phyloP scores from a whole-genome alignment of 2,797 vertebrate species.

The Mus minutoides region DNA sequence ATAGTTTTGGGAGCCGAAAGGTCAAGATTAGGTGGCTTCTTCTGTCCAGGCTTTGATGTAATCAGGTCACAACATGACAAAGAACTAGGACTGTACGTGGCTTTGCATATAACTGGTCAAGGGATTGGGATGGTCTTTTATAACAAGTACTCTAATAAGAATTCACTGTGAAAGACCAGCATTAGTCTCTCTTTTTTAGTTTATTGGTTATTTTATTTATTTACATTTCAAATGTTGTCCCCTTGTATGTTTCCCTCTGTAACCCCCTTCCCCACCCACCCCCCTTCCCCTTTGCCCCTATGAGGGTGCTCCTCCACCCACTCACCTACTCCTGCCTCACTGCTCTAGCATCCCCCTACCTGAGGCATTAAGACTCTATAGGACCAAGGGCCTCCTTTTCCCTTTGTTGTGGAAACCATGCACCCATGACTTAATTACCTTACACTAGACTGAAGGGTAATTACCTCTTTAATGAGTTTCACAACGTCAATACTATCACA shows the following conservation, averaged over 20 bases:
- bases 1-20: background rate
- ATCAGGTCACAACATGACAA: background rate
- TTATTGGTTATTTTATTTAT: background rate
- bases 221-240: background rate
- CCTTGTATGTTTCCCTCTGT: background rate
- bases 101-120: background rate
- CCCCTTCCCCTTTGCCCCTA: background rate
- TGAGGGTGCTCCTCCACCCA: background rate
- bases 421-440: background rate
- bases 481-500: background rate
- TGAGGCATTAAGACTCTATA: background rate
- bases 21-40: background rate
- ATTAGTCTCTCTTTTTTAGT: background rate
- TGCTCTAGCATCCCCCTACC: background rate
- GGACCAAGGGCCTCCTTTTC: background rate
- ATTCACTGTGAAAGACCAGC: background rate
- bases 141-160: background rate
- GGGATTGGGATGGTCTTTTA: background rate
- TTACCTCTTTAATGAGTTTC: background rate
- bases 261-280: background rate
- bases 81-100: background rate
- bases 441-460: background rate
- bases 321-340: background rate
- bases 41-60: background rate
- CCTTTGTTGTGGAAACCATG: background rate